Base-by-base conservation (phyloP, 2,113 vertebrate species). In the Nerophis ophidion region DNA sequence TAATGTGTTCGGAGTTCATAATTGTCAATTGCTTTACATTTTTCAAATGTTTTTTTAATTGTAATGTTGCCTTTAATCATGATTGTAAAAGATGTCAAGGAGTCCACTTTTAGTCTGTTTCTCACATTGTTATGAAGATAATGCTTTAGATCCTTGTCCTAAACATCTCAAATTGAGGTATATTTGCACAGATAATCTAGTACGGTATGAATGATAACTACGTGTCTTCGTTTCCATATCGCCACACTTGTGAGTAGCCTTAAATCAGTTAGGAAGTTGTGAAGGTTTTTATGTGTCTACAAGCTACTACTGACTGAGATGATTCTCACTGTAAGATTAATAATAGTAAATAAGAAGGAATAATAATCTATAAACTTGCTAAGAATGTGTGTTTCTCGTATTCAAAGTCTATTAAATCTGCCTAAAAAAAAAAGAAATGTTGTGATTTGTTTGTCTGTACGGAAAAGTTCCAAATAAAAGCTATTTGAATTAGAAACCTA, bases 141-240 rank as follows among this genome's bases (percentile, higher is more conserved):
- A 64, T 66, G 48, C 76, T 77, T 67, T 82, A 74, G 65, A 61
- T 76, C 61, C 54, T 67, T 67, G 77, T 86, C 72, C 72, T 77
- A 60, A 46, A 26, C 70, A 76, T 83, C 77, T 84, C 74, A 80
- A 79, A 84, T 75, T 76, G 83, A 84, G 81, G 75, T 86, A 80
- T 77, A 80, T 77, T 84, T 87, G 81, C 84, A 86, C 83, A 84
- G 72, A 80, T 86, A 58, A 83, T 83, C 66, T 74, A 72, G 79
- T 61, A 65, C 47, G 67, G 68, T 66, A 44, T 16, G 42, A 70
- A 6, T 62, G 67, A 46, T 77, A 51, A 77, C 60, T 7, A 57
- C 68, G 79, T 62, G 60, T 56, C 12, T 64, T 38, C 56, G 48
- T 77, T 76, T 66, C 70, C 72, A 77, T 75, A 74, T 72, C 52